Evolutionary conservation across 2,888 invertebrate species (phyloP), one percentile per base, ranked within the genome.

Genomic region (Ecliptopera silaceata): DNA sequence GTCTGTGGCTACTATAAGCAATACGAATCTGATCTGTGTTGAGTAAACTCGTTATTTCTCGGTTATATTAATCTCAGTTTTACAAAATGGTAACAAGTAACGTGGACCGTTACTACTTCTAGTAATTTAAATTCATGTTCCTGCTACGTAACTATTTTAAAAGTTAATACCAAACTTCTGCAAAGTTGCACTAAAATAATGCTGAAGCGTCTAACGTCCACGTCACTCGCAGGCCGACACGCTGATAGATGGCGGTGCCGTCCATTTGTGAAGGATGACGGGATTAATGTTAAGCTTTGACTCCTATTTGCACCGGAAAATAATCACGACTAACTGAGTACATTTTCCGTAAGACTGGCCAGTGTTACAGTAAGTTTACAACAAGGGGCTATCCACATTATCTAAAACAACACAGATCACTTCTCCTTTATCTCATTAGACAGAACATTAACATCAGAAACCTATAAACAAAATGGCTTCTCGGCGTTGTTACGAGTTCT

Each of bases 1-100:
- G n/a, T n/a, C n/a, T n/a, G n/a, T 4, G 12, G n/a, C 8, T 5
- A 43, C 36, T 32, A n/a, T n/a, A 8, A 15, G 15, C 49, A 44
- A 55, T 61, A 45, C 41, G 12, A 49, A 58, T 51, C 12, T 20
- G 39, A 41, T 41, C 6, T 34, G 34, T 34, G 34, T 34, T 34
- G 12, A 13, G 6, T 12, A 6, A 4, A 34, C 13, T 13, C 10
- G 13, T 5, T 11, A 12, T 10, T 15, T 32, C 32, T 36, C 15
- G 36, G 8, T 13, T 10, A 8, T 10, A 8, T 15, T 15, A 36
- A 36, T 8, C 32, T 32, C 32, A 1, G n/a, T n/a, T n/a, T n/a
- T n/a, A n/a, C n/a, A n/a, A n/a, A n/a, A n/a, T n/a, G n/a, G n/a
- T n/a, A n/a, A n/a, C n/a, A n/a, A n/a, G n/a, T n/a, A n/a, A n/a